Evolutionary conservation across 2,797 vertebrate species (phyloP), one percentile per base, ranked within the genome.

Genomic region (Poecile montanus): DNA sequence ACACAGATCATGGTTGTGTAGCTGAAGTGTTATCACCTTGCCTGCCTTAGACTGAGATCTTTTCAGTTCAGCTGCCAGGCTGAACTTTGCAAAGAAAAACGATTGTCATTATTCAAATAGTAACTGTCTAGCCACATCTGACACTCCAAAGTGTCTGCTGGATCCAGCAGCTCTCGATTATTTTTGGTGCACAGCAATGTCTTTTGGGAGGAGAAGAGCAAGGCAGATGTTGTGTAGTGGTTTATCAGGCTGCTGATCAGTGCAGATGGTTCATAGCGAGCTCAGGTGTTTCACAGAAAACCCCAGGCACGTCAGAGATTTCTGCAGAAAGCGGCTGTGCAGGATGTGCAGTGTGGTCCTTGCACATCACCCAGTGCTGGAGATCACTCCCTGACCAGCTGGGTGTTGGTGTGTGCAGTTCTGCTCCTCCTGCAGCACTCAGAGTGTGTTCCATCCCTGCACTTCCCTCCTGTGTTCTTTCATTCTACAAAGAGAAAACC

Each of bases 101-200:
- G 10, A 32, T 53, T 88, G 74, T 81, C 76, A 86, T 86, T 90
- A 91, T 91, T 95, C 70, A 88, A 26, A 65, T 36, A 72, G 88
- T 54, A 68, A 87, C 83, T 91, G 56, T 60, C 63, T 95, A 32
- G 93, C 85, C 94, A 94, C 93, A 96, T 95, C 94, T 94, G 76
- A 94, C 56, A 25, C 76, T 61, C 47, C 6, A 2, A 63, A 45
- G 36, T 45, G 71, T 36, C 73, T 53, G 58, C 81, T 83, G 73
- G 34, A 50, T 91, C 9, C 62, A 92, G 79, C 73, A 86, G 72
- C 88, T 94, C 85, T 77, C 2, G 74, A 87, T 87, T 71, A 89
- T 65, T 95, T 94, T 94, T 88, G 83, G 89, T 85, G 83, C 76
- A 16, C 79, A 54, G 53, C 44, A 21, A 53, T 94, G 58, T 71